Evolutionary conservation across 2,888 invertebrate species (phyloP).

Genomic region (Crossocerus cetratus): DNA sequence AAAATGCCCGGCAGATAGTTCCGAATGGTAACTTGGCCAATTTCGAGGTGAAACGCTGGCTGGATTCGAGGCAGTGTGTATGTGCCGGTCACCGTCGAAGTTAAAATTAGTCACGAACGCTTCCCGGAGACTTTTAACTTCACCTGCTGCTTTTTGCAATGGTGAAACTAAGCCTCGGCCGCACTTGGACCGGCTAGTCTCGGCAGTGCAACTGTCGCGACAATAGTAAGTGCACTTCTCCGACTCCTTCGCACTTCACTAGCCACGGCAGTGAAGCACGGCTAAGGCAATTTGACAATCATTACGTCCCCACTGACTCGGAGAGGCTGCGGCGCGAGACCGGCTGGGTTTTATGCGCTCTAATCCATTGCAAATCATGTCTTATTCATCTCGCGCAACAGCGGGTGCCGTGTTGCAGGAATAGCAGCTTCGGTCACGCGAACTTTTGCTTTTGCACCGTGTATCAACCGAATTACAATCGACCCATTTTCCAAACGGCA

Average conservation of each 20-base stretch:
- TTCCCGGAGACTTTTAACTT: too few relatives aligned
- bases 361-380: too few relatives aligned
- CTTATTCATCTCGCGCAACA: not conserved
- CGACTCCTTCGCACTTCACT: conserved; percentile 19
- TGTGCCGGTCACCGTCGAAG: too few relatives aligned
- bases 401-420: too few relatives aligned
- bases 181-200: conserved; percentile 7
- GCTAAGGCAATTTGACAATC: conserved; percentile 44
- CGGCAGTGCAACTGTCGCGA: conserved; percentile 15
- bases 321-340: conserved; percentile 2
- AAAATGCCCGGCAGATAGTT: not conserved
- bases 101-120: too few relatives aligned
- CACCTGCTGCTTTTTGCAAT: not conserved
- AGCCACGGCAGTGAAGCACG: conserved; percentile 24
- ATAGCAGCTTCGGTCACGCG: not conserved
- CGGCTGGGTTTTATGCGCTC: too few relatives aligned
- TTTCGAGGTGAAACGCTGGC: not conserved
- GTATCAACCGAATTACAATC: conserved; percentile 17
- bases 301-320: conserved; percentile 39
- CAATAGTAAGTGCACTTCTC: conserved; percentile 44
- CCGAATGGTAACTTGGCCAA: not conserved
- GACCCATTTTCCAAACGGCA: not conserved
- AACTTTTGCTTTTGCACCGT: conserved; percentile 25
- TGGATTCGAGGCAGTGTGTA: too few relatives aligned
- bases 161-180: conserved; percentile 6